A percentile compares a stretch with the other conserved stretches of the same genome.
phyloP scores from a whole-genome alignment of 2,113 vertebrate genomes.

The Silurus asotus region DNA sequence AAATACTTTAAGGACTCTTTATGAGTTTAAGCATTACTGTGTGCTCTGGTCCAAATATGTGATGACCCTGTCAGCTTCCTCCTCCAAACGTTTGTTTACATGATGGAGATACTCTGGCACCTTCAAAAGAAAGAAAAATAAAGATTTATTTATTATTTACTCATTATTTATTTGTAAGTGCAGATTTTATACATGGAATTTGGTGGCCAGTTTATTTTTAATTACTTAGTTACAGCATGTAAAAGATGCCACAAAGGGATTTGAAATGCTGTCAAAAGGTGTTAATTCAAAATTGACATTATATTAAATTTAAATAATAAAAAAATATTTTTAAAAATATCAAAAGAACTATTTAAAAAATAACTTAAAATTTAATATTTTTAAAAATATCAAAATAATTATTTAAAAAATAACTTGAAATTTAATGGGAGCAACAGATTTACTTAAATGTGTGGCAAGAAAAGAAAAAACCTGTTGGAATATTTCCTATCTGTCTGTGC shows the following conservation, averaged over 20 bases:
- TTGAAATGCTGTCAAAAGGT: neutral
- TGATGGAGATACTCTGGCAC: conserved; percentile 99
- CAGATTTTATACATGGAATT: neutral
- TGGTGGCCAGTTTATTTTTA: neutral
- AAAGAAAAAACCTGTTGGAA: too few species aligned
- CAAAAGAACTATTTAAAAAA: too few species aligned
- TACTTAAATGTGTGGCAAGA: too few species aligned
- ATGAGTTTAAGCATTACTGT: conserved; percentile 79
- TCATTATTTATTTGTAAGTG: neutral
- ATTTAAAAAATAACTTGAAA: too few species aligned
- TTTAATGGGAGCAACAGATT: too few species aligned
- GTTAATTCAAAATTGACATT: neutral
- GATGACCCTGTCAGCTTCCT: conserved; percentile 96
- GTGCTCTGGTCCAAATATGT: conserved; percentile 99
- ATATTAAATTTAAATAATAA: too few species aligned
- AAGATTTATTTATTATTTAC: neutral
- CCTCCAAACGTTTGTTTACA: conserved; percentile 96
- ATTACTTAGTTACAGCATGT: neutral
- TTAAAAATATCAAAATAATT: too few species aligned
- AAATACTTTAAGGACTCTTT: neutral
- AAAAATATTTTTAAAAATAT: too few species aligned
- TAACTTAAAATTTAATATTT: too few species aligned
- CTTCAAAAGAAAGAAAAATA: conserved; percentile 68
- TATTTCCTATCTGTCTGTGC: neutral
- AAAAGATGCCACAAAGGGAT: neutral